Evolutionary conservation across 1,140 invertebrate species (phyloP).

Genomic region (Chymomyza costata): DNA sequence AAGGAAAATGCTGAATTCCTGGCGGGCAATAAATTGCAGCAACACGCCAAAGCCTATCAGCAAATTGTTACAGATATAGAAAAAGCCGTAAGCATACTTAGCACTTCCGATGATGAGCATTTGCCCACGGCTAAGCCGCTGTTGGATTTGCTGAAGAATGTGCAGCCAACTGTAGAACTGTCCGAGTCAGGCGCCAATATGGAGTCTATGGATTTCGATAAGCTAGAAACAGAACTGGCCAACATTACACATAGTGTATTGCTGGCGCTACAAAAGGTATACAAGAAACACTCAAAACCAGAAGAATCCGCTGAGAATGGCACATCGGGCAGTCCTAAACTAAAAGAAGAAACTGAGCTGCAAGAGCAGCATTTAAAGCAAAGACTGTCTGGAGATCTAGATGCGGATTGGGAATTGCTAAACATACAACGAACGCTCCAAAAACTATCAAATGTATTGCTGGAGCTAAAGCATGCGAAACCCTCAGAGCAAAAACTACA

Average conservation of each 20-base stretch:
- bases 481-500: constrained; percentile 34
- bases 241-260: constrained; percentile 79
- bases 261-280: constrained; percentile 82
- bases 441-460: constrained; percentile 74
- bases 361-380: constrained; percentile 79
- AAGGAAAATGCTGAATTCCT: constrained; percentile 31
- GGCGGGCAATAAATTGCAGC: constrained; percentile 13
- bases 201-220: constrained; percentile 31
- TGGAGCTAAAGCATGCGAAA: constrained; percentile 43
- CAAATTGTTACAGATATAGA: constrained; percentile 28
- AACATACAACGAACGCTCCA: constrained; percentile 75
- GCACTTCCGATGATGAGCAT: constrained; percentile 24
- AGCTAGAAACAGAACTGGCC: constrained; percentile 75
- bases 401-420: constrained; percentile 78
- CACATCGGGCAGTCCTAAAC: background rate
- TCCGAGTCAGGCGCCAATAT: background rate
- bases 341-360: constrained; percentile 47
- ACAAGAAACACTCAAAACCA: constrained; percentile 79
- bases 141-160: constrained; percentile 16
- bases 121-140: constrained; percentile 57
- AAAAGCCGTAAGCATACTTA: constrained; percentile 23
- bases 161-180: constrained; percentile 1
- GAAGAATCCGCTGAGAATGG: background rate
- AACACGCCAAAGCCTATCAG: constrained; percentile 28
- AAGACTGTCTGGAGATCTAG: constrained; percentile 79